These are phyloP conservation scores for Uromys caudimaculatus DNA, from an alignment of 2,797 vertebrate species.

Conservation along the genomic window DNA sequence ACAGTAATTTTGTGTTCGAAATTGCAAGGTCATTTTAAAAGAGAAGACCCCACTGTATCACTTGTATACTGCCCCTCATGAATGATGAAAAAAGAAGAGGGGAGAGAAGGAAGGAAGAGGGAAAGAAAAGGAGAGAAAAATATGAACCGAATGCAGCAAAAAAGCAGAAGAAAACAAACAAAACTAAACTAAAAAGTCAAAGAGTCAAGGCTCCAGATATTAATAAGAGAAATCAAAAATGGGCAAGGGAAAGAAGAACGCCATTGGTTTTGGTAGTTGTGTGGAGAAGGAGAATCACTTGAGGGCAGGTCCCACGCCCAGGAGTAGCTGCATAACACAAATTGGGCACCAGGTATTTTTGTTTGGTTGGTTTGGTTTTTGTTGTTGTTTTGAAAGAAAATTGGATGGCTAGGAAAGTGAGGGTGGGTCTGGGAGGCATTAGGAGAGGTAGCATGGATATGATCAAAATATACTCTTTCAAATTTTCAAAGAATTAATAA, in stretches of 20 bases:
- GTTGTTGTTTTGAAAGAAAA: not conserved
- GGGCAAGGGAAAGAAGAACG: not conserved
- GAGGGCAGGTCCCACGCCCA: not conserved
- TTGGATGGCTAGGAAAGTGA: no score
- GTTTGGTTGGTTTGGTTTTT: not conserved
- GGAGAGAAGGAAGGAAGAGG: not conserved
- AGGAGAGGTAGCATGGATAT: no score
- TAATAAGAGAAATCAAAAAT: not conserved
- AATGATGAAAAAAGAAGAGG: not conserved
- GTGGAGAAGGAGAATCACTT: not conserved
- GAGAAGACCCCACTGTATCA: not conserved
- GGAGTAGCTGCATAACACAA: not conserved
- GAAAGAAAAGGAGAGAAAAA: not conserved
- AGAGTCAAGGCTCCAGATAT: not conserved
- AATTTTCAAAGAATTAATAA: not conserved
- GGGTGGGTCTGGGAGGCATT: no score
- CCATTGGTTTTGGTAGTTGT: not conserved
- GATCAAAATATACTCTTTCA: not conserved
- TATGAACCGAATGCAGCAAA: not conserved
- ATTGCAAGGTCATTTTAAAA: slow-evolving; percentile 19
- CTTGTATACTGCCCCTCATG: not conserved
- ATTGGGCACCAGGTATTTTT: not conserved
- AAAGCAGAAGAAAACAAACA: not conserved
- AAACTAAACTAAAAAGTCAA: not conserved
- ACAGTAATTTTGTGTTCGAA: not conserved